Percentiles rank a stretch among this genome's conserved stretches.
These are phyloP conservation scores for Thereva nobilitata DNA, from an alignment of 2,888 invertebrate species.

Conservation along the genomic window DNA sequence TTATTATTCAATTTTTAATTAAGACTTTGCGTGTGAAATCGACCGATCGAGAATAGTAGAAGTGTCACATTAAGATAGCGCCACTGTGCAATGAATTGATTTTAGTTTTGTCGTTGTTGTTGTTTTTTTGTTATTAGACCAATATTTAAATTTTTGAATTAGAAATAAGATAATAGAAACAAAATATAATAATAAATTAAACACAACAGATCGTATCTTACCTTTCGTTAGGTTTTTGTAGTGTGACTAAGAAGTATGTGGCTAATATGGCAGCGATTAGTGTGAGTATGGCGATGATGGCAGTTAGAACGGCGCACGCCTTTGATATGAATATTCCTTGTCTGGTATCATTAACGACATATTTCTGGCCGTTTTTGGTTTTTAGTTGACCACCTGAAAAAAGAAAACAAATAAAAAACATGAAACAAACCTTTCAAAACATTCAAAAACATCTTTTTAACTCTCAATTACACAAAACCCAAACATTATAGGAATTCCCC, in stretches of 20 bases:
- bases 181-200: conserved; percentile 18
- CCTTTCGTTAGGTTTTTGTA: conserved; percentile 46
- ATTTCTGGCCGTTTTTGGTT: conserved; percentile 59
- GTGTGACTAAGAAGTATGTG: conserved; percentile 54
- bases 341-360: conserved; percentile 56
- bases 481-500: no score
- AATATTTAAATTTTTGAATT: no score
- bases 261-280: conserved; percentile 52
- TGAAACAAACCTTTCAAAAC: background rate
- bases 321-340: conserved; percentile 55
- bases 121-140: no score
- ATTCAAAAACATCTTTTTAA: no score
- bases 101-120: no score
- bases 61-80: no score
- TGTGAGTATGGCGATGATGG: conserved; percentile 49
- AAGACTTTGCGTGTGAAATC: no score
- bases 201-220: conserved; percentile 45
- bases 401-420: conserved; percentile 35
- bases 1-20: no score
- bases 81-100: no score
- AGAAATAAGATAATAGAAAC: background rate
- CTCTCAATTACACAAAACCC: no score
- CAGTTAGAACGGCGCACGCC: conserved; percentile 51
- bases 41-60: no score
- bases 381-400: conserved; percentile 57